Conservation (phyloP, 2,888 invertebrate species). For the Cyrtodaria siliqua region DNA sequence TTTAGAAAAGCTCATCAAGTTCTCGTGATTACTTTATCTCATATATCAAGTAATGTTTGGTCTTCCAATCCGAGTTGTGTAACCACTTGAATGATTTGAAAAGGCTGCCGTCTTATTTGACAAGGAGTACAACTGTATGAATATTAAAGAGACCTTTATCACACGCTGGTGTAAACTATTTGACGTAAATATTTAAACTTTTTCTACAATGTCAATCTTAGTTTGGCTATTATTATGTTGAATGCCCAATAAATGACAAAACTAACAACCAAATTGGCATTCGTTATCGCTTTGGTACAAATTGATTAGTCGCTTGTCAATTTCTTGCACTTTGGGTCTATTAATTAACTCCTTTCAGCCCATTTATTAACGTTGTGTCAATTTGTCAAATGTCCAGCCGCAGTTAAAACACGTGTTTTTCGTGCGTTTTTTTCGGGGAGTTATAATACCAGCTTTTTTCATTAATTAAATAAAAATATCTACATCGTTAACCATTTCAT, state of each 20-base stretch:
- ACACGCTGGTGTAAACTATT: background rate
- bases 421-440: no score
- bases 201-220: conserved; percentile 6
- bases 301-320: conserved; percentile 12
- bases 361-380: no score
- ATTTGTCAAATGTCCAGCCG: no score
- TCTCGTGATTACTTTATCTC: no score
- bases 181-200: conserved; percentile 19
- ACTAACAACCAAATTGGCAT: background rate
- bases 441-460: no score
- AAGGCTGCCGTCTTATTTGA: background rate
- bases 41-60: background rate
- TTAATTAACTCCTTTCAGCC: conserved; percentile 1
- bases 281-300: background rate
- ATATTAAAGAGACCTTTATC: background rate
- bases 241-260: conserved; percentile 1
- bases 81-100: background rate
- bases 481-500: no score
- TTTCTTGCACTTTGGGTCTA: conserved; percentile 5
- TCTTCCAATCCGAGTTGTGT: background rate
- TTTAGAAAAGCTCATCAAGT: no score
- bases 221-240: conserved; percentile 8
- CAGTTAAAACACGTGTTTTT: no score
- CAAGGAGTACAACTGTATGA: background rate
- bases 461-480: no score